Base-by-base conservation (phyloP, 2,888 invertebrate genomes). In the Cistogaster globosa region DNA sequence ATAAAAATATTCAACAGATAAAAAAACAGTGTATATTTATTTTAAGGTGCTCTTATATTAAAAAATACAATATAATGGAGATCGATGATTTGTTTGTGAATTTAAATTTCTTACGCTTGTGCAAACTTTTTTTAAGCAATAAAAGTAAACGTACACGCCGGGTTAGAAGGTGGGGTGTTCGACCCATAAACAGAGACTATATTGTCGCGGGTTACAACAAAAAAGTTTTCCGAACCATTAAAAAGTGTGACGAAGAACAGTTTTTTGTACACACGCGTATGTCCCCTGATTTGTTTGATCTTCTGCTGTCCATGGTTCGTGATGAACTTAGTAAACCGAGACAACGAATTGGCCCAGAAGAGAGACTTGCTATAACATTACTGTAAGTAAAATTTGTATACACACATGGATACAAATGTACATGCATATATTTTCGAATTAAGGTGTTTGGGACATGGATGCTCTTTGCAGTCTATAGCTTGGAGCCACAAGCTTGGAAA, bases 221-320 rank as follows among this genome's bases (percentile, higher is more conserved):
- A 32, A 60, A 32, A 36, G 60, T 60, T 36, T 60, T 36, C n/a
- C 32, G 18, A 11, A 60, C 12, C 36, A 60, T 60, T 4, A 60
- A 60, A 36, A 32, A 38, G 26, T n/a, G 12, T 36, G 36, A 60
- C 18, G 36, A 60, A 11, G 60, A 60, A 22, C 60, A 60, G 18
- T 60, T 60, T 60, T 60, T 60, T 60, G 18, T 60, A 36, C 36
- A 60, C 60, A 60, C 60, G 57, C 57, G 22, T 22, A 57, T 57
- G 57, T 6, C 57, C 26, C 57, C 57, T 16, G 22, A 57, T 11
- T 57, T 57, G 14, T 57, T 57, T 57, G 57, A 57, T 26, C 14
- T 57, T 6, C 32, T 57, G 16, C 32, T 57, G 14, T 22, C 26
- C 32, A 26, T 57, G 57, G 57, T 48, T 48, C 48, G 48, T 16